Evolutionary conservation across 1,140 invertebrate species (phyloP), one percentile per base, ranked within the genome.

Genomic region (Ruditapes philippinarum): DNA sequence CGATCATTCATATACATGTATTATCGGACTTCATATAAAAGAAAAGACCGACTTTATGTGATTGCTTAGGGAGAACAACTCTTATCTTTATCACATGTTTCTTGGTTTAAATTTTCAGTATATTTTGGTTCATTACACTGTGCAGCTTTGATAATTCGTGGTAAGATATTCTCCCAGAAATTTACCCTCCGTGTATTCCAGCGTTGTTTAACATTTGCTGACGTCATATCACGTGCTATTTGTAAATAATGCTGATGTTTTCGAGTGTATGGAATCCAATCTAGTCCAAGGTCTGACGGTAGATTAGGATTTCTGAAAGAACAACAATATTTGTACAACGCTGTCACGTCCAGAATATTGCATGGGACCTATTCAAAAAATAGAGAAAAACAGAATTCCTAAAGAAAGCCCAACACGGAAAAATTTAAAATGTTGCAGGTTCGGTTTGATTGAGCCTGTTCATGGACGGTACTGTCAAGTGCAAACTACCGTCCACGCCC

Each of bases 211-310:
- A 65, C 54, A 31, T 65, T 65, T 65, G 25, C 25, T 62, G 60
- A 81, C 57, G 54, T 81, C 79, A 62, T 81, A 38, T 81, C 54
- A 65, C 79, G 54, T 65, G 60, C 7, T 42, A 68, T 81, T 4
- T 68, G 79, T 11, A 65, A 22, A 60, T 65, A 81, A 31, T 81
- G 79, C 28, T 62, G 38, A 19, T 81, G 79, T 62, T 49, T 62
- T 3, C 25, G 1, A 14, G 79, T 81, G 42, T 81, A 62, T 42
- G 60, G 54, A 36, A 65, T 38, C 60, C 79, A 68, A n/a, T 81
- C 60, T 19, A 81, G 54, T 1, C 42, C 60, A 28, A 62, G 54
- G 33, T 68, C 54, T 0, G 17, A 14, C 4, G 60, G 60, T 28
- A 12, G 5, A 33, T 62, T 65, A 1, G 79, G 60, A 40, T 81